Evolutionary conservation across 2,797 vertebrate genomes (phyloP), one percentile per base, ranked within the genome.

Genomic region (Premnoplex brunnescens): DNA sequence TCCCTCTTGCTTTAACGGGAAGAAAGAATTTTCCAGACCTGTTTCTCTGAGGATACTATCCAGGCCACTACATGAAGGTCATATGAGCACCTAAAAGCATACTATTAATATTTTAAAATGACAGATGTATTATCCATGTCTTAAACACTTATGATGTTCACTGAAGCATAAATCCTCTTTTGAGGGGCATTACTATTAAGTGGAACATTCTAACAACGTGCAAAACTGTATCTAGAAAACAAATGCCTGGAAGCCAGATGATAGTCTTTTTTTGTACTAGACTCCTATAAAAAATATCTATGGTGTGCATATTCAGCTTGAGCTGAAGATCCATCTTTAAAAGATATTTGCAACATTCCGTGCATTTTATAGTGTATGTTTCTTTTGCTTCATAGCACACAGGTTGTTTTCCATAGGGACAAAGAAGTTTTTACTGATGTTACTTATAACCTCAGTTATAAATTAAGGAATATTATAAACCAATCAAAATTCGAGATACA

Each of bases 161-260:
- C 34, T 92, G 83, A 90, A 34, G 74, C 46, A 79, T 21, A 90
- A 95, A 93, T 93, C 95, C 92, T 90, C 82, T 89, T 88, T 34
- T 46, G 62, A 76, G 27, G 22, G 21, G 52, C 63, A 79, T 86
- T 72, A 78, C 20, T 91, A 51, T 67, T 89, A 93, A 63, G n/a
- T 68, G 17, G 52, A 92, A 72, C 68, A 80, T 60, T 82, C 71
- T 90, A 92, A 84, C 81, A 91, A 90, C 76, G 94, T 13, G 46
- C 71, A 87, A 73, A 88, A 90, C 32, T 49, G 13, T 62, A 78
- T 67, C 54, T 41, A 84, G 34, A 89, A 89, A 94, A 79, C 30
- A 86, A 95, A 91, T 67, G 71, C 41, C 67, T 49, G 30, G 41
- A 85, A 93, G 41, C 58, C 82, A 85, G 71, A 84, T 78, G 14